Evolutionary conservation across 1,140 invertebrate genomes (phyloP).

Genomic region (Leptinotarsa undecemlineata): DNA sequence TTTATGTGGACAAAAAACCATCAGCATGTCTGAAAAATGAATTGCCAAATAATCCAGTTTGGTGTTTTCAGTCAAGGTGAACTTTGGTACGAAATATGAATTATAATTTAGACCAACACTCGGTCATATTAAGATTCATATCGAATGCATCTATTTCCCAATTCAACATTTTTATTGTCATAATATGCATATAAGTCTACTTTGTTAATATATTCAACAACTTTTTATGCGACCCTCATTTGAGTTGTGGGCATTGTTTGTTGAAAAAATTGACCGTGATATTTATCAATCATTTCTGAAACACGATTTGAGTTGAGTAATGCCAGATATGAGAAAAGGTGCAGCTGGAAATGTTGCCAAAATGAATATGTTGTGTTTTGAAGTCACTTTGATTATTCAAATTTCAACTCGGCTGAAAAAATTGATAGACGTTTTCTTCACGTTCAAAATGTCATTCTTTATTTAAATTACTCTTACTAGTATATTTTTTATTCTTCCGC

Average conservation of each 20-base stretch:
- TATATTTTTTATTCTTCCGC: too few species aligned
- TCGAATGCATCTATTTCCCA: constrained; percentile 5
- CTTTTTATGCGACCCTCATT: neutral
- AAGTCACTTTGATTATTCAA: too few species aligned
- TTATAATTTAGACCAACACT: neutral
- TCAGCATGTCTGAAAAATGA: neutral
- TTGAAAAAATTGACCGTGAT: neutral
- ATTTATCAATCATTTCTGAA: too few species aligned
- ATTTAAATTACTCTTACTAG: too few species aligned
- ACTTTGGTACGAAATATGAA: neutral
- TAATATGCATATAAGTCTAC: constrained; percentile 8
- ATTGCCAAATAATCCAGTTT: neutral
- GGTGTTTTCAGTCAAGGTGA: neutral
- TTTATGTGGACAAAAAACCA: neutral
- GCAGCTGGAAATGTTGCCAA: too few species aligned
- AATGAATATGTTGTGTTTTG: too few species aligned
- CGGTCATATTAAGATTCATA: constrained; percentile 3
- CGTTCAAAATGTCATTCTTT: too few species aligned
- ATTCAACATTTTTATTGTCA: constrained; percentile 1
- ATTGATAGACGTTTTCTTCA: too few species aligned
- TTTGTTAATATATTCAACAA: constrained; percentile 7
- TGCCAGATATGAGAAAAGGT: too few species aligned
- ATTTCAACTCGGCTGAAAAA: too few species aligned
- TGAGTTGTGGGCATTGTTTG: neutral
- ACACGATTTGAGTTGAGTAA: too few species aligned